phyloP scores from a whole-genome alignment of 2,888 invertebrate genomes.

The Drosophila phalerata region DNA sequence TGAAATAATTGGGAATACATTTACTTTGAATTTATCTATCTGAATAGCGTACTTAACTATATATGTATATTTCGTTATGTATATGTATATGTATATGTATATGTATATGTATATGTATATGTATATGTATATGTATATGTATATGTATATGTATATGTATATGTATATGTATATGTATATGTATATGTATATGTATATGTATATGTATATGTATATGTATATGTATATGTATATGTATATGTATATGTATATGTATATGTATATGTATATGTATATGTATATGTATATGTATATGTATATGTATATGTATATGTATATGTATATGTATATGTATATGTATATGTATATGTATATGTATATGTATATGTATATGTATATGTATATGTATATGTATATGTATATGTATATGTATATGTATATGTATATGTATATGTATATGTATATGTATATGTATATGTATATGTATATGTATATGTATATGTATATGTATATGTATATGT shows the following conservation, averaged over 20 bases:
- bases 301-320: slow-evolving; percentile 1
- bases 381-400: slow-evolving; percentile 1
- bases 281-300: slow-evolving; percentile 20
- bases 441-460: slow-evolving; percentile 1
- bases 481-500: neutral
- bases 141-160: slow-evolving; percentile 7
- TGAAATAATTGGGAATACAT: slow-evolving; percentile 38
- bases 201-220: slow-evolving; percentile 1
- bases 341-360: slow-evolving; percentile 1
- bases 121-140: slow-evolving; percentile 17
- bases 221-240: slow-evolving; percentile 1
- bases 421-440: slow-evolving; percentile 1
- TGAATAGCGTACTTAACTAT: slow-evolving; percentile 52
- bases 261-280: slow-evolving; percentile 19
- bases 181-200: neutral
- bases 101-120: slow-evolving; percentile 17
- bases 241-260: slow-evolving; percentile 1
- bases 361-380: slow-evolving; percentile 1
- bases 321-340: slow-evolving; percentile 1
- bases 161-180: slow-evolving; percentile 1
- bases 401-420: slow-evolving; percentile 1
- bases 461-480: neutral
- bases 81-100: neutral
- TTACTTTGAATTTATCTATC: slow-evolving; percentile 48
- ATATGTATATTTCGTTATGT: slow-evolving; percentile 9